A percentile compares a stretch with the other conserved stretches of the same genome.
Evolutionary conservation across 2,113 vertebrate genomes (phyloP).

Genomic region (Saguinus imperator): DNA sequence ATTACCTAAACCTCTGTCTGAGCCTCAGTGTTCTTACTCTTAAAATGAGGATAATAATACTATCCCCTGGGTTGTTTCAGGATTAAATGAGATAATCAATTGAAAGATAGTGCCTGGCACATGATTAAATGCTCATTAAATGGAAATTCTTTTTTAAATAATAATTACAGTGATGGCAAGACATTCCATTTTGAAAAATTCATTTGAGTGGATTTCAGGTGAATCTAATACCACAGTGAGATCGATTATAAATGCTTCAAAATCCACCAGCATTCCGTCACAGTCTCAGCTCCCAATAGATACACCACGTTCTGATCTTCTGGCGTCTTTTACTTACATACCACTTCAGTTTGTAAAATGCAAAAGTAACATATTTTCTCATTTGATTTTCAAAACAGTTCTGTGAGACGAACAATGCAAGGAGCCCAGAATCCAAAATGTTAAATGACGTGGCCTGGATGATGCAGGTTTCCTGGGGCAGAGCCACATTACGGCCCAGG

Average conservation of each 20-base stretch:
- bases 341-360: constrained; percentile 44
- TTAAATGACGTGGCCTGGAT: background rate
- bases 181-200: background rate
- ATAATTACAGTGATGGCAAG: background rate
- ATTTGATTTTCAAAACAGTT: constrained; percentile 28
- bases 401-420: background rate
- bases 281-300: background rate
- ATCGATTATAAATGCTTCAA: background rate
- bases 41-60: background rate
- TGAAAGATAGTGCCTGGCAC: background rate
- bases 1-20: background rate
- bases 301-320: background rate
- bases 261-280: background rate
- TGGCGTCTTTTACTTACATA: background rate
- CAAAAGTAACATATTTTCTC: background rate
- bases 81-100: background rate
- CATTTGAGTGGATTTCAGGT: background rate
- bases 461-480: background rate
- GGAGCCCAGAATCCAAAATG: background rate
- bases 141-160: background rate
- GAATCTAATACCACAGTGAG: background rate
- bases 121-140: background rate
- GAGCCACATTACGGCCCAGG: background rate
- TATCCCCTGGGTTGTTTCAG: background rate
- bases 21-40: background rate